Evolutionary conservation across 2,888 invertebrate genomes (phyloP).

Genomic region (Noctua comes): DNA sequence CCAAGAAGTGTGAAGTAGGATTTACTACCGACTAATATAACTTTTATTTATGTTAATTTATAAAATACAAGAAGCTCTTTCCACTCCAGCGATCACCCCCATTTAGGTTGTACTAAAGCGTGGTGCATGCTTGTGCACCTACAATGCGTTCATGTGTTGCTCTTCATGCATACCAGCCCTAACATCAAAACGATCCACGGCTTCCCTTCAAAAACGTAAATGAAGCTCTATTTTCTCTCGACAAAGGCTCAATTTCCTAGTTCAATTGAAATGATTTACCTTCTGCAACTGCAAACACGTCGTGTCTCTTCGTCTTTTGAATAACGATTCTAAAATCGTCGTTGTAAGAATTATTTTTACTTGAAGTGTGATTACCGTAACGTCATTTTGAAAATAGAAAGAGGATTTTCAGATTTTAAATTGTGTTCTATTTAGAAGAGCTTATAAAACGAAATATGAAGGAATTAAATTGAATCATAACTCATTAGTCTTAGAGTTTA

Average conservation of each 20-base stretch:
- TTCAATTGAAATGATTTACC: conserved; percentile 69
- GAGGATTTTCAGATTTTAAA: conserved; percentile 81
- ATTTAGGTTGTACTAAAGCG: conserved; percentile 85
- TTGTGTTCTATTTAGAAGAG: conserved; percentile 67
- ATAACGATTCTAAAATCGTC: conserved; percentile 59
- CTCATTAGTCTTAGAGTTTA: conserved; percentile 51
- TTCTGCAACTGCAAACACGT: conserved; percentile 67
- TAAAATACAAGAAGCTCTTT: conserved; percentile 69
- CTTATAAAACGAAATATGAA: conserved; percentile 52
- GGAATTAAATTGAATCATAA: conserved; percentile 50
- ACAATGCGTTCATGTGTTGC: conserved; percentile 84
- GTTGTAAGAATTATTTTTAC: conserved; percentile 65
- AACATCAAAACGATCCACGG: conserved; percentile 78
- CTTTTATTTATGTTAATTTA: conserved; percentile 35
- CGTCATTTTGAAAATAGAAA: conserved; percentile 72
- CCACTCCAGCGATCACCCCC: conserved; percentile 73
- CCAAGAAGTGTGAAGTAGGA: conserved; percentile 11
- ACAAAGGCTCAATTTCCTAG: conserved; percentile 73
- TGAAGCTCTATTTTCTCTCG: conserved; percentile 72
- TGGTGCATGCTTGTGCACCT: conserved; percentile 87
- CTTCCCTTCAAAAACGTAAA: conserved; percentile 69
- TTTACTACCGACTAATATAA: conserved; percentile 20
- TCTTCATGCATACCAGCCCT: conserved; percentile 84
- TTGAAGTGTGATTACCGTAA: conserved; percentile 56
- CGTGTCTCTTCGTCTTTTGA: conserved; percentile 52